Evolutionary conservation across 2,113 vertebrate genomes (phyloP), one percentile per base, ranked within the genome.

Genomic region (Myotis yumanensis): DNA sequence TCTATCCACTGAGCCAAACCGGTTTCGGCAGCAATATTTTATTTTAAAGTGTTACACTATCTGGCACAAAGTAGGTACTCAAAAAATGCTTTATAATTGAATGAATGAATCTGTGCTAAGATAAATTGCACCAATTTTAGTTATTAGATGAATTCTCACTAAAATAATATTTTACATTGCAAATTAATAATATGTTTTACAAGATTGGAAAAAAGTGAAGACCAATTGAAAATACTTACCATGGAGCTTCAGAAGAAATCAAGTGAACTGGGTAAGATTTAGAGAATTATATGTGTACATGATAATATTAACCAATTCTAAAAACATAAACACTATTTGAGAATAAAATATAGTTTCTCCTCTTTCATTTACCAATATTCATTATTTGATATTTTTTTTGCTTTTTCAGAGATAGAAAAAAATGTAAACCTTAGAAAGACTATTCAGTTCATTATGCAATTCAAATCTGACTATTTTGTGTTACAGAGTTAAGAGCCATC

Each of bases 221-320:
- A 97, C 2, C 82, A 97, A 2, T 92, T 96, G 81, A 97, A 97
- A 96, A 94, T 86, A 48, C 90, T 98, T 64, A 93, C 89, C 20
- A 35, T 97, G 96, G 96, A 98, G 82, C 96, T 98, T 89, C 97
- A 96, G 64, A 97, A 97, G 43, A 98, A 98, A 62, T 97, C 98
- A 97, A 75, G 82, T 93, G 97, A 98, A 96, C 86, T 98, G 85
- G 98, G 98, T 99, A 98, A 97, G 97, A 72, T 87, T 85, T 96
- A 93, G 59, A 96, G 28, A 92, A 69, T 90, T 79, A 72, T 28
- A 32, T 76, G 3, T 86, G 10, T 91, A 66, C 73, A 90, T 79
- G 16, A 93, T 94, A 86, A 83, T 81, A 77, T 72, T 96, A 92
- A 30, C 75, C 81, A 64, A 66, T 89, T 94, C 86, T 43, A 82